A percentile compares a stretch with the other conserved stretches of the same genome.
These are phyloP conservation scores for Trichonephila clavata DNA, from an alignment of 1,140 invertebrate species.

Conservation along the genomic window DNA sequence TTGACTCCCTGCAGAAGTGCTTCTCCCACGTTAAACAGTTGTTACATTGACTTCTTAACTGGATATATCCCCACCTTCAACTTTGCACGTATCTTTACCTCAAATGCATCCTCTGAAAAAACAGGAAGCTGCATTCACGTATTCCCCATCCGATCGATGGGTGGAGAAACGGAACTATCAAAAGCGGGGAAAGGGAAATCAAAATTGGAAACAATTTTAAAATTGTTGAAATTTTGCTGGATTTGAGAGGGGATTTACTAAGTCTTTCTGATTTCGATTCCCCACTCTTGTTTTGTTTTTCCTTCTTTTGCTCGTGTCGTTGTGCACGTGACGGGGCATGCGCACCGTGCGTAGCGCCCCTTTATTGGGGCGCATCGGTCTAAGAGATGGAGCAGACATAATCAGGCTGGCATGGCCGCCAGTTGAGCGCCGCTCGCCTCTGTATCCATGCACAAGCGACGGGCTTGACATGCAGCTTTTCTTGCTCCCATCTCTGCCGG, in stretches of 20 bases:
- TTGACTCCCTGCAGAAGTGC: background rate
- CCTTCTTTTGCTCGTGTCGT: background rate
- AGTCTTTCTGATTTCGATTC: background rate
- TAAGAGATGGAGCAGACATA: conserved; percentile 53
- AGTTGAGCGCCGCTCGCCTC: conserved; percentile 26
- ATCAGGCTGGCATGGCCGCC: conserved; percentile 51
- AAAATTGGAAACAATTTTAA: background rate
- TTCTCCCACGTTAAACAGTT: background rate
- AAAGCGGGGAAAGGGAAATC: background rate
- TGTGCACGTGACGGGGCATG: conserved; percentile 35
- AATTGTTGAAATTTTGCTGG: background rate
- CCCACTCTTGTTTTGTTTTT: conserved; percentile 22
- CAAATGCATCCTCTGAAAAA: background rate
- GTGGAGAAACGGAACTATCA: background rate
- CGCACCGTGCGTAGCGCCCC: conserved; percentile 18
- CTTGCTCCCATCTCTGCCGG: background rate
- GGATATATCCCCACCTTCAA: background rate
- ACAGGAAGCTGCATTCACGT: background rate
- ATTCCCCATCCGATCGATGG: background rate
- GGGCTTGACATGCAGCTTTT: background rate
- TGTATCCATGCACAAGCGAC: background rate
- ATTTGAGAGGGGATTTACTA: background rate
- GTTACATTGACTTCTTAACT: background rate
- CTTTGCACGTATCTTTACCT: conserved; percentile 1
- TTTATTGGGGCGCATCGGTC: conserved; percentile 52